These are phyloP conservation scores for Polia nebulosa DNA, from an alignment of 2,888 invertebrate species.

Conservation along the genomic window DNA sequence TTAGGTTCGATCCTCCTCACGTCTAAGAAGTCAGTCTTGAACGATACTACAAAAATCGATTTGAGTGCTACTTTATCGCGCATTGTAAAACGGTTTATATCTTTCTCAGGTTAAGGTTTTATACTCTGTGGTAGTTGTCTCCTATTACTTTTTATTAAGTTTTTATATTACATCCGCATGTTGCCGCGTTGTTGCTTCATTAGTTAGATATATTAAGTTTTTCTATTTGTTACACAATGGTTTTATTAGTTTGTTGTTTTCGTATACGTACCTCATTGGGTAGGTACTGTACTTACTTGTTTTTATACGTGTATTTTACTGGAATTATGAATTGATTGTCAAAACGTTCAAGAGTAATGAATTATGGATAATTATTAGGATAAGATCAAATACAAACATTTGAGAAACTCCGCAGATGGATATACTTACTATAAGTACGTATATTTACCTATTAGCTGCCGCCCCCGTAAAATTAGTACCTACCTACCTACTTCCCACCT, in stretches of 20 bases:
- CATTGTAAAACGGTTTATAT: slow-evolving; percentile 20
- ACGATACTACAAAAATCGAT: too few species aligned
- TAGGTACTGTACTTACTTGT: too few species aligned
- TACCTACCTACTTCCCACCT: too few species aligned
- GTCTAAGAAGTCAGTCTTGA: too few species aligned
- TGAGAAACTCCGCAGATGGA: neutral
- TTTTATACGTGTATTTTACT: slow-evolving; percentile 36
- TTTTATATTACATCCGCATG: slow-evolving; percentile 28
- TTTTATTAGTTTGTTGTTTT: slow-evolving; percentile 48
- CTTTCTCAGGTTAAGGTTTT: neutral
- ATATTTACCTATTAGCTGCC: too few species aligned
- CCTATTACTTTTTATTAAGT: slow-evolving; percentile 31
- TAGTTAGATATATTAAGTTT: slow-evolving; percentile 65
- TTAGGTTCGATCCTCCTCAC: too few species aligned
- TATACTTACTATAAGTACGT: neutral
- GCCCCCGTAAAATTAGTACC: too few species aligned
- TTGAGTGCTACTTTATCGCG: slow-evolving; percentile 1
- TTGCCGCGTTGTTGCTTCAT: slow-evolving; percentile 47
- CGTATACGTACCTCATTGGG: slow-evolving; percentile 2
- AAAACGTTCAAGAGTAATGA: slow-evolving; percentile 12
- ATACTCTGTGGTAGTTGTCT: neutral
- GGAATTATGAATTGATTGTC: neutral
- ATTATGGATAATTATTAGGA: neutral
- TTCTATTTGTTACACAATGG: slow-evolving; percentile 48
- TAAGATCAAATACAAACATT: neutral